phyloP scores from a whole-genome alignment of 2,113 vertebrate species.

The Tenrec ecaudatus region DNA sequence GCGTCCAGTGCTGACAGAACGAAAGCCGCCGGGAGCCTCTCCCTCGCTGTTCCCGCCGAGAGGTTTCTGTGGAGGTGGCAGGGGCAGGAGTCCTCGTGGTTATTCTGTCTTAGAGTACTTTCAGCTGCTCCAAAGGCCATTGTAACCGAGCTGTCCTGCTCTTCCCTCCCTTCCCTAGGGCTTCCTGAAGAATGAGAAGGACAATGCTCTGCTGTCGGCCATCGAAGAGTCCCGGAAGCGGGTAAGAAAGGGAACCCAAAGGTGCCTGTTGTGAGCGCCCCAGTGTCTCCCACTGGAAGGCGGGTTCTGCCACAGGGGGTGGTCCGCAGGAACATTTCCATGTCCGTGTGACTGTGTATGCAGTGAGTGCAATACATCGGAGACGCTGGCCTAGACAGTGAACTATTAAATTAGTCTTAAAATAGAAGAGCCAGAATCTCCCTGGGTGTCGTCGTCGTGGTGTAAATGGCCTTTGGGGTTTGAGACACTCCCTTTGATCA shows the following conservation, averaged over 20 bases:
- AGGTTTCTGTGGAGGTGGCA: not conserved
- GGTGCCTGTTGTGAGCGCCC: not conserved
- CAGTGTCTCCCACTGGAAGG: too few relatives aligned
- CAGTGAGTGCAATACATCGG: slow-evolving; percentile 11
- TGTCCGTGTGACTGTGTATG: not conserved
- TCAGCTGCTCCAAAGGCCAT: slow-evolving; percentile 43
- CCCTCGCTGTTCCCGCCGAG: not conserved
- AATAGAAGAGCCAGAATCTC: slow-evolving; percentile 8
- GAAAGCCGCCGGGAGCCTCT: not conserved
- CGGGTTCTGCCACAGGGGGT: not conserved
- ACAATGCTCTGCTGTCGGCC: slow-evolving; percentile 97
- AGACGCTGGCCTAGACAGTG: not conserved
- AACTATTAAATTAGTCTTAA: slow-evolving; percentile 38
- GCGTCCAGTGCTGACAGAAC: not conserved
- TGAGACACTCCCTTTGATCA: not conserved
- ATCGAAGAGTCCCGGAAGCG: slow-evolving; percentile 98
- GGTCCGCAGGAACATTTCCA: not conserved
- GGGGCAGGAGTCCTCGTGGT: not conserved
- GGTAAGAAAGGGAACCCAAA: slow-evolving; percentile 87
- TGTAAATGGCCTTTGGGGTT: slow-evolving; percentile 37
- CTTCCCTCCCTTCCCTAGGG: slow-evolving; percentile 88
- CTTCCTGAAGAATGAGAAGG: slow-evolving; percentile 98
- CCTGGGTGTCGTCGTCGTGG: not conserved
- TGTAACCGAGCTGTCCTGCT: slow-evolving; percentile 48
- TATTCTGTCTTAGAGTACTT: not conserved